Conservation (phyloP, 1,140 invertebrate species). For the Pseudomyrmex flavicornis region DNA sequence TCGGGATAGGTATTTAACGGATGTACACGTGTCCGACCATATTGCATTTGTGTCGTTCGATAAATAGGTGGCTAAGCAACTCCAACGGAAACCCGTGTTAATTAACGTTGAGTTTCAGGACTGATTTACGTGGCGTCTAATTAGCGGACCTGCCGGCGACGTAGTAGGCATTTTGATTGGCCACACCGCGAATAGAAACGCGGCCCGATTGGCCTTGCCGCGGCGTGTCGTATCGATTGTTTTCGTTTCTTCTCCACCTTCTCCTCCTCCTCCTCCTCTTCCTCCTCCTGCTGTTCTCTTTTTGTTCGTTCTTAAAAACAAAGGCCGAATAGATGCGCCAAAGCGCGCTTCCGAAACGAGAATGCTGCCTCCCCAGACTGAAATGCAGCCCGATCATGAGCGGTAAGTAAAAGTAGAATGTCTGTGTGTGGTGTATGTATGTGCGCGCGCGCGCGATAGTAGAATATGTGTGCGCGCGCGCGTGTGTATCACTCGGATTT, state of each 20-base stretch:
- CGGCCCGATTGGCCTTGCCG: conserved; percentile 78
- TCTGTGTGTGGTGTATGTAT: too few species aligned
- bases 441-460: too few species aligned
- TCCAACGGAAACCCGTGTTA: conserved; percentile 83
- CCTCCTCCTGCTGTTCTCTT: conserved; percentile 11
- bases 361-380: background rate
- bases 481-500: background rate
- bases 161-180: conserved; percentile 85
- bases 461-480: background rate
- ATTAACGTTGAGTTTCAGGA: conserved; percentile 85
- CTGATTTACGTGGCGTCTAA: conserved; percentile 86
- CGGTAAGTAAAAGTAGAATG: background rate
- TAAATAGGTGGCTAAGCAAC: conserved; percentile 84
- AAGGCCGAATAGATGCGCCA: conserved; percentile 35
- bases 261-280: conserved; percentile 1
- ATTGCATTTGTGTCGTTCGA: conserved; percentile 80
- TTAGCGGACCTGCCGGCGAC: conserved; percentile 84
- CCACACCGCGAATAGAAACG: conserved; percentile 78
- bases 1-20: conserved; percentile 56
- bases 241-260: conserved; percentile 70
- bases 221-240: conserved; percentile 79
- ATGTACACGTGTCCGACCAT: conserved; percentile 50
- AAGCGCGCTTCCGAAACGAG: conserved; percentile 44
- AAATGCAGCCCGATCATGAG: conserved; percentile 12
- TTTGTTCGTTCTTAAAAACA: conserved; percentile 55